Percentiles rank a stretch among this genome's conserved stretches.
Evolutionary conservation across 2,888 invertebrate genomes (phyloP).

Genomic region (Chalcosyrphus nemorum): DNA sequence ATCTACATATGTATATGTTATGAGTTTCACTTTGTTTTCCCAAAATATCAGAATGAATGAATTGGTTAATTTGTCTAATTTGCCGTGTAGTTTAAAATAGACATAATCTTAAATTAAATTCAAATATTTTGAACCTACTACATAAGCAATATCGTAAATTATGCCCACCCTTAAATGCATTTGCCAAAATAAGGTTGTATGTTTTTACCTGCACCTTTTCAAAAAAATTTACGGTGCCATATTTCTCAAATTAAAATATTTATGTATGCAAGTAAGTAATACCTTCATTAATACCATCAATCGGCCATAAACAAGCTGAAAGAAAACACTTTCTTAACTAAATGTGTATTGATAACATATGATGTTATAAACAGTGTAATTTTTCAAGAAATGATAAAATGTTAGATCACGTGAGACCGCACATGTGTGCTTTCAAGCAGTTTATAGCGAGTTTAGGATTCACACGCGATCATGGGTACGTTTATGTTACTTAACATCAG

Average conservation of each 20-base stretch:
- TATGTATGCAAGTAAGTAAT: no score
- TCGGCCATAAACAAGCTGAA: not conserved
- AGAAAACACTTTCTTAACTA: not conserved
- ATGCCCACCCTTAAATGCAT: no score
- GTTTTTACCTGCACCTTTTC: not conserved
- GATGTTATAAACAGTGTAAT: not conserved
- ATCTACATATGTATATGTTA: no score
- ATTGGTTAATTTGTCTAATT: no score
- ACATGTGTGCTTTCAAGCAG: conserved; percentile 11
- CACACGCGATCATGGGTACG: conserved; percentile 58
- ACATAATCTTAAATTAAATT: no score
- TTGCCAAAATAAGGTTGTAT: no score
- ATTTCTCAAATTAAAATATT: not conserved
- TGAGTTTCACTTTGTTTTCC: no score
- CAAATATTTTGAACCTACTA: no score
- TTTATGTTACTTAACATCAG: conserved; percentile 37
- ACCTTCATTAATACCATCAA: no score
- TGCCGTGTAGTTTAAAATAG: no score
- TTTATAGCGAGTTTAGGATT: conserved; percentile 37
- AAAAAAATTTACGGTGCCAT: conserved; percentile 5
- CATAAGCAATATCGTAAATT: no score
- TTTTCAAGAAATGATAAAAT: conserved; percentile 26
- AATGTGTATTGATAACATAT: not conserved
- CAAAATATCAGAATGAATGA: no score
- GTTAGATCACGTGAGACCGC: conserved; percentile 18